Evolutionary conservation across 2,113 vertebrate genomes (phyloP).

Genomic region (Mormyrus lacerda): DNA sequence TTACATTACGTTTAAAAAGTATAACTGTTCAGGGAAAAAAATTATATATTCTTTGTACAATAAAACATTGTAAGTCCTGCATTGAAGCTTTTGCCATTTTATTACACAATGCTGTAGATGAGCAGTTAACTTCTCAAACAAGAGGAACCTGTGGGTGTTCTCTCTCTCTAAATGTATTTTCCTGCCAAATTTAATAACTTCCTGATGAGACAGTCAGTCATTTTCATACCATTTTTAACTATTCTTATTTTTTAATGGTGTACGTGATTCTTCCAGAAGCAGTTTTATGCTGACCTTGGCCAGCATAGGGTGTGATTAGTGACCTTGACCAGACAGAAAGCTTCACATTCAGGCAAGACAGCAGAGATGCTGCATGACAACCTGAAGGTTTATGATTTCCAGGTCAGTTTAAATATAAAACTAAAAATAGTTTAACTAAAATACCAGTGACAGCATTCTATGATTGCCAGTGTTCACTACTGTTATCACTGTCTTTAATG

Average conservation of each 20-base stretch:
- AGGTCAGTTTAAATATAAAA: too few species aligned
- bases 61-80: background rate
- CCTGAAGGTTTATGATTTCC: conserved; percentile 13
- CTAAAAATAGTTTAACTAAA: too few species aligned
- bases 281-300: conserved; percentile 16
- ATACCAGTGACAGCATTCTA: too few species aligned
- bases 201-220: background rate
- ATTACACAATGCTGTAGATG: background rate
- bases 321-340: conserved; percentile 11
- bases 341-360: conserved; percentile 8
- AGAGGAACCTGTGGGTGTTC: background rate
- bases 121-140: background rate
- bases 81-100: background rate
- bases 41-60: background rate
- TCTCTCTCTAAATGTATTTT: background rate
- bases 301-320: conserved; percentile 10
- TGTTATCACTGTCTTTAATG: too few species aligned
- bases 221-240: background rate
- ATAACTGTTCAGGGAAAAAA: background rate
- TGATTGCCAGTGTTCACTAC: too few species aligned
- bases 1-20: background rate
- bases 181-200: background rate
- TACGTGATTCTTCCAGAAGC: background rate
- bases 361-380: conserved; percentile 1
- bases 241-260: background rate